These are phyloP conservation scores for Agrilus planipennis DNA, from an alignment of 1,140 invertebrate species.

Conservation along the genomic window DNA sequence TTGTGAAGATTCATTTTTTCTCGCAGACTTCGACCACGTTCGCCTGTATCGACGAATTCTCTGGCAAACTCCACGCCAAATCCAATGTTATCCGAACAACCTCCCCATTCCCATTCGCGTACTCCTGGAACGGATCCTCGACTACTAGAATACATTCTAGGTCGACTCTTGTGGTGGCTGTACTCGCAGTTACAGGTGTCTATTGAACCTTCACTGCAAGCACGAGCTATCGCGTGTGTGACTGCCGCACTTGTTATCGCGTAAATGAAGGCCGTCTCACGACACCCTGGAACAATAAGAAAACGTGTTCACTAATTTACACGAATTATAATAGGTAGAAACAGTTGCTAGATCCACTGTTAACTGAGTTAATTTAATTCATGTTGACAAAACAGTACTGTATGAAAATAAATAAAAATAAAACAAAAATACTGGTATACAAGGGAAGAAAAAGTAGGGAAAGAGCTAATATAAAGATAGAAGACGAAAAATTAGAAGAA, in stretches of 20 bases:
- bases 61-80: conserved; percentile 86
- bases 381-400: too few species aligned
- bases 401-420: too few species aligned
- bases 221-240: conserved; percentile 82
- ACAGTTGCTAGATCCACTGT: too few species aligned
- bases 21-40: conserved; percentile 74
- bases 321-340: too few species aligned
- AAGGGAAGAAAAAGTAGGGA: too few species aligned
- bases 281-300: conserved; percentile 78
- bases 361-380: too few species aligned
- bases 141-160: conserved; percentile 30
- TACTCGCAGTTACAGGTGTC: conserved; percentile 93
- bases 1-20: conserved; percentile 96
- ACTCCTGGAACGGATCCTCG: conserved; percentile 43
- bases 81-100: conserved; percentile 90
- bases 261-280: conserved; percentile 94
- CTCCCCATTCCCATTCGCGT: conserved; percentile 88
- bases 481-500: too few species aligned
- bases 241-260: conserved; percentile 92
- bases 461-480: too few species aligned
- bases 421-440: too few species aligned
- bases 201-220: conserved; percentile 89
- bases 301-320: too few species aligned
- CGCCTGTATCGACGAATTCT: conserved; percentile 89
- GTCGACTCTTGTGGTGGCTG: conserved; percentile 57